Base-by-base conservation (phyloP, 2,113 vertebrate species). In the Bos javanicus region DNA sequence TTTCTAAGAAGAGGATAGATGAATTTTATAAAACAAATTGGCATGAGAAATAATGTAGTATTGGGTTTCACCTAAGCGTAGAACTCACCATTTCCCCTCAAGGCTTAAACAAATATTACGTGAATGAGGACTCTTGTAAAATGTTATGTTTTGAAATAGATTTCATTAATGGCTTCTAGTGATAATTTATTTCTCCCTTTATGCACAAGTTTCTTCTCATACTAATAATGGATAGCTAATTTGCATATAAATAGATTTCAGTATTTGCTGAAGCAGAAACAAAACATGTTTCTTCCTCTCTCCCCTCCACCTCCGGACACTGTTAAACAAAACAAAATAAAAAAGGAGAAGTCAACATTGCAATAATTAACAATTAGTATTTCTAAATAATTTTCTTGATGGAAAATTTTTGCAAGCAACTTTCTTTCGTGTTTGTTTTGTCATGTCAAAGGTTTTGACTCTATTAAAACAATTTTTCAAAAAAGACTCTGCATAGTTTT, bases 191-290 rank as follows among this genome's bases (percentile, higher is more conserved):
- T 99, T 99, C 97, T 99, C 98, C 92, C 97, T 99, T 99, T 99
- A 98, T 98, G 98, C 98, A 98, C 97, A 96, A 98, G 98, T 98
- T 98, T 99, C 97, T 98, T 99, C 98, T 99, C 98, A 98, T 98
- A 98, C 98, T 99, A 99, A 99, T 99, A 99, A 99, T 98, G 97
- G 98, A 98, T 98, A 98, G 86, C 98, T 98, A 99, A 99, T 99
- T 99, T 99, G 99, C 99, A 99, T 99, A 99, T 99, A 99, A 99
- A 99, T 99, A 99, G 99, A 99, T 99, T 99, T 99, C 98, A 98
- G 97, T 99, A 97, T 99, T 99, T 99, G 99, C 98, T 98, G 98
- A 98, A 99, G 98, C 97, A 98, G 86, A 98, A 74, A 97, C 94
- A 93, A 98, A 98, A 98, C 98, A 96, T 88, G 1, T 98, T 98